Base-by-base conservation (phyloP, 2,888 invertebrate species). In the Pseudoips prasinana region DNA sequence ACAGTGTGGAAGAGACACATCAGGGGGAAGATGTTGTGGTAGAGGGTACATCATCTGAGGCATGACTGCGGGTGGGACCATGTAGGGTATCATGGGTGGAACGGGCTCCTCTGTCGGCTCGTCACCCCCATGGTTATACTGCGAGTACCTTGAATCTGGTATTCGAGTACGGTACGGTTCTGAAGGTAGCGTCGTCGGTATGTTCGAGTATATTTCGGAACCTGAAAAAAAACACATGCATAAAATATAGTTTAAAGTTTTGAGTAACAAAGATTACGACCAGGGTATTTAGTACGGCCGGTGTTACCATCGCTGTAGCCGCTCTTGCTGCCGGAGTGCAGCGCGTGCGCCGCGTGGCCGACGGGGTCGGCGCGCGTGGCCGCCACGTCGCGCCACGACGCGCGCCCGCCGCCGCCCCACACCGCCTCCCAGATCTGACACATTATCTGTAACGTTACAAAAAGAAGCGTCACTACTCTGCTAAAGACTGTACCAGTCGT, bases 341-440 rank as follows among this genome's bases (percentile, higher is more conserved):
- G 2, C 3, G 14, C 14, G 14, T 14, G 14, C 5, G 14, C 64
- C 19, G 70, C 64, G 27, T 64, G 50, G 3, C 52, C 22, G 11
- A 33, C 29, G 32, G 26, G 39, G 7, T 58, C 49, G 8, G 64
- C 62, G 2, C 66, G 52, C 8, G 81, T 81, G 51, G 89, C 90
- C 1, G 94, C 83, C 18, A 96, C 91, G 45, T 94, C 94, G 22
- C 91, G 75, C 94, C 95, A 96, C 31, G 90, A 79, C 50, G 84
- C 87, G 22, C 74, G 76, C n/a, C 81, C 70, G 3, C 91, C 82
- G 9, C 78, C 72, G 34, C 90, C 77, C 30, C 92, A 91, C 9
- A 93, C 90, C 22, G 92, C 89, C 64, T 95, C 94, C 91, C 94
- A 93, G 53, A 95, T 93, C 41, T 92, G 90, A 39, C 93, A 93